Percentiles rank a stretch among this genome's conserved stretches.
Conservation (phyloP, 2,113 vertebrate genomes). For the Dromiciops gliroides region DNA sequence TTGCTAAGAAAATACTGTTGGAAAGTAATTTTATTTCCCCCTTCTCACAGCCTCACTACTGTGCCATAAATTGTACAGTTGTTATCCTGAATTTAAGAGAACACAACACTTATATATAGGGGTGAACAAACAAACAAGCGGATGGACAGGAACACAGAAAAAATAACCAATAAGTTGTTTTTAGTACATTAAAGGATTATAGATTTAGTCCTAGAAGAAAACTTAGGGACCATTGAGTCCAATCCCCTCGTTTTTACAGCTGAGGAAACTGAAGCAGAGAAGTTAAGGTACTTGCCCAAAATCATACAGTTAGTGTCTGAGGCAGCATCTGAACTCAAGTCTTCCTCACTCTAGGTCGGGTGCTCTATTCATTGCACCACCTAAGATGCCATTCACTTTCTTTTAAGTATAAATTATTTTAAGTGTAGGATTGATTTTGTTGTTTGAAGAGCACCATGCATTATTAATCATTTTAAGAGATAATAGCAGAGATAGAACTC, state of each 20-base stretch:
- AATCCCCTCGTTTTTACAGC: neutral
- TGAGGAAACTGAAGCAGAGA: neutral
- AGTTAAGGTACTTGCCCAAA: neutral
- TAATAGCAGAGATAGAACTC: no score
- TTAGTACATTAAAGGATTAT: neutral
- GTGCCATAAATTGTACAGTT: neutral
- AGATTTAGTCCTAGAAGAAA: neutral
- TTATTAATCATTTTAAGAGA: neutral
- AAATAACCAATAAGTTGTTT: neutral
- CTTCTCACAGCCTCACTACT: neutral
- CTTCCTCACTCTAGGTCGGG: no score
- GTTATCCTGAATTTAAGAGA: neutral
- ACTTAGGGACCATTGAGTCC: neutral
- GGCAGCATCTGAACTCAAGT: no score
- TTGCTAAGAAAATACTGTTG: conserved; percentile 28
- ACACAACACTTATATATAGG: neutral
- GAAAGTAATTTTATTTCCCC: conserved; percentile 21
- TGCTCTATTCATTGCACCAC: neutral
- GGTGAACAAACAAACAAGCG: neutral
- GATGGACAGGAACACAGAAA: neutral
- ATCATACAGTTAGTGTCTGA: neutral
- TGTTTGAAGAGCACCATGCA: neutral
- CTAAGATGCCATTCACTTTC: neutral
- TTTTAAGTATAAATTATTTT: neutral
- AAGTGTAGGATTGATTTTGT: neutral